Evolutionary conservation across 2,113 vertebrate genomes (phyloP).

Genomic region (Shinisaurus crocodilurus): DNA sequence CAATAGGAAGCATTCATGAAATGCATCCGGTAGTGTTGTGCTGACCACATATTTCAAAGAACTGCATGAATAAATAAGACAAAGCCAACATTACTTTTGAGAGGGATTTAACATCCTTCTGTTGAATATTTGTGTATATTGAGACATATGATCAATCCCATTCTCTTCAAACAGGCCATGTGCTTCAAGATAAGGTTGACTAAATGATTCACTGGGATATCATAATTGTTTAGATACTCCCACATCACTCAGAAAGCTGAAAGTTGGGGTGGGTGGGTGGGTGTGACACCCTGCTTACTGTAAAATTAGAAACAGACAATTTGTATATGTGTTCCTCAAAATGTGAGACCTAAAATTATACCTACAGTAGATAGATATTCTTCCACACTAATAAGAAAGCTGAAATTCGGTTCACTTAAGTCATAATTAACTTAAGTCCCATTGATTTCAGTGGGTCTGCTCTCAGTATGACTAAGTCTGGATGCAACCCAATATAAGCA

Average conservation of each 20-base stretch:
- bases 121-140: not conserved
- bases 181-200: not conserved
- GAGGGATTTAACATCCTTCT: not conserved
- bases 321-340: too few species aligned
- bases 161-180: not conserved
- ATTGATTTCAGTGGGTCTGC: too few species aligned
- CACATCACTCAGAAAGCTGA: too few species aligned
- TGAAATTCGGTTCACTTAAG: too few species aligned
- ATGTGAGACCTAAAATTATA: too few species aligned
- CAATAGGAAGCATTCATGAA: rapidly evolving
- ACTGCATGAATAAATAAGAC: not conserved
- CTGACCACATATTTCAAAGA: not conserved
- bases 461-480: too few species aligned
- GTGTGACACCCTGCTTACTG: too few species aligned
- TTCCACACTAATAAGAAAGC: not conserved
- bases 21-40: not conserved
- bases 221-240: not conserved
- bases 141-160: not conserved
- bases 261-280: too few species aligned
- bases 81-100: not conserved
- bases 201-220: not conserved
- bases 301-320: too few species aligned
- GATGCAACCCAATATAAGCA: too few species aligned
- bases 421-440: too few species aligned
- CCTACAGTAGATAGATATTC: not conserved